Evolutionary conservation across 2,888 invertebrate genomes (phyloP), one percentile per base, ranked within the genome.

Genomic region (Dusona sp.): DNA sequence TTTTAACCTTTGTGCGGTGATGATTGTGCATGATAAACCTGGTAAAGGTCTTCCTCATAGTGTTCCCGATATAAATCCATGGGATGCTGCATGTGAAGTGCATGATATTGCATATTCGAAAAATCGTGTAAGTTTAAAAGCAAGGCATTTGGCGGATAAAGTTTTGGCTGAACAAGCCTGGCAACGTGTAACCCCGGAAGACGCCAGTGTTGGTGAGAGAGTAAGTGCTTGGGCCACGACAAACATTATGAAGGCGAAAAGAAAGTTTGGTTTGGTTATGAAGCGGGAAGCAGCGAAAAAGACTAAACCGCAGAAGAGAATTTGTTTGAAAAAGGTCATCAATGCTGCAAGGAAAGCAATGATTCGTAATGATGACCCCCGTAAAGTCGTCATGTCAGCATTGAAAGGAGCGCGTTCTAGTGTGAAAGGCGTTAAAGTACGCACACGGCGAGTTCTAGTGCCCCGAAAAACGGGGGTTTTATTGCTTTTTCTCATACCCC

Each of bases 41-140:
- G 42, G 9, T 6, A 42, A 42, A 42, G 8, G 42, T 42, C 42
- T 42, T 42, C 8, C 42, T 4, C 42, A 36, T 29, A 16, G 65
- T 36, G 65, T 36, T 65, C 65, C 16, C 1, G 65, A 16, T 16
- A 65, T 65, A 36, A 65, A 65, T 38, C 19, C 65, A n/a, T 38
- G 36, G 65, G 65, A 65, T 38, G 65, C 65, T 13, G 65, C 65
- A 3, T 65, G 36, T 7, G 36, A 65, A 29, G 36, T 36, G n/a
- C 65, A 65, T 36, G 65, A 65, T 36, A 65, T 65, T 38, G 33
- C 65, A 13, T 65, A 65, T 65, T 65, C 36, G 19, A 65, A 65
- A 65, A 57, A 57, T 57, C 29, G 19, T 8, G 13, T 13, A 1
- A 65, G 19, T 16, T n/a, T 65, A 7, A 36, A 65, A 36, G 65